phyloP scores from a whole-genome alignment of 2,888 invertebrate genomes.

The Pandemis heparana region DNA sequence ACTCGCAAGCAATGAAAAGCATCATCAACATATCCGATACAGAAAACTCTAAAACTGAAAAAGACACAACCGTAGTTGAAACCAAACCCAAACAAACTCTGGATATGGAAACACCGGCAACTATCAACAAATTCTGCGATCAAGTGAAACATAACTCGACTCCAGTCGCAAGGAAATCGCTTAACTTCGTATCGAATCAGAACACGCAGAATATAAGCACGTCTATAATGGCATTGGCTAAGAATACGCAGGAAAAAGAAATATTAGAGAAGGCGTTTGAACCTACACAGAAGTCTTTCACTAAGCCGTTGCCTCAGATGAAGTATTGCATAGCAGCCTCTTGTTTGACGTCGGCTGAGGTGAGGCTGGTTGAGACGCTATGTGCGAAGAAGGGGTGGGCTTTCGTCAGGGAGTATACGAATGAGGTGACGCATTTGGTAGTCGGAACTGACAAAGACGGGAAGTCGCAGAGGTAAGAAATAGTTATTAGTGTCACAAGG shows the following conservation, averaged over 20 bases:
- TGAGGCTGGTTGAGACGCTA: slow-evolving; percentile 60
- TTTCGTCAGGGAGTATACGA: slow-evolving; percentile 68
- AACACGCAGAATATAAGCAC: slow-evolving; percentile 54
- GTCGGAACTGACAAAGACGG: slow-evolving; percentile 76
- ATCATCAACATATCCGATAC: slow-evolving; percentile 64
- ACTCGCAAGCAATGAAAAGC: slow-evolving; percentile 47
- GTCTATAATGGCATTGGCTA: slow-evolving; percentile 57
- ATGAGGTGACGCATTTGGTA: slow-evolving; percentile 75
- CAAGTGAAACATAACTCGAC: slow-evolving; percentile 76
- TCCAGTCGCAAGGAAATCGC: slow-evolving; percentile 73
- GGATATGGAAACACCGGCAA: slow-evolving; percentile 73
- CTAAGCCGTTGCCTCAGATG: slow-evolving; percentile 46
- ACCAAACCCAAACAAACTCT: slow-evolving; percentile 51
- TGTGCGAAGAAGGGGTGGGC: slow-evolving; percentile 64
- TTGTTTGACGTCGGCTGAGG: slow-evolving; percentile 61
- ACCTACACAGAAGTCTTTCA: slow-evolving; percentile 54
- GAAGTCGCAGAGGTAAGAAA: slow-evolving; percentile 70
- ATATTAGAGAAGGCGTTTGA: slow-evolving; percentile 75
- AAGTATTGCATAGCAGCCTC: slow-evolving; percentile 70
- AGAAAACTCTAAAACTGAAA: slow-evolving; percentile 47
- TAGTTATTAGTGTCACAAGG: too few relatives aligned
- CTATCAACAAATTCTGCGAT: slow-evolving; percentile 71
- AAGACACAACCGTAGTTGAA: slow-evolving; percentile 59
- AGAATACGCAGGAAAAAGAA: slow-evolving; percentile 75
- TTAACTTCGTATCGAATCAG: slow-evolving; percentile 63